phyloP scores from a whole-genome alignment of 1,140 invertebrate species.

The Drosophila carrolli region DNA sequence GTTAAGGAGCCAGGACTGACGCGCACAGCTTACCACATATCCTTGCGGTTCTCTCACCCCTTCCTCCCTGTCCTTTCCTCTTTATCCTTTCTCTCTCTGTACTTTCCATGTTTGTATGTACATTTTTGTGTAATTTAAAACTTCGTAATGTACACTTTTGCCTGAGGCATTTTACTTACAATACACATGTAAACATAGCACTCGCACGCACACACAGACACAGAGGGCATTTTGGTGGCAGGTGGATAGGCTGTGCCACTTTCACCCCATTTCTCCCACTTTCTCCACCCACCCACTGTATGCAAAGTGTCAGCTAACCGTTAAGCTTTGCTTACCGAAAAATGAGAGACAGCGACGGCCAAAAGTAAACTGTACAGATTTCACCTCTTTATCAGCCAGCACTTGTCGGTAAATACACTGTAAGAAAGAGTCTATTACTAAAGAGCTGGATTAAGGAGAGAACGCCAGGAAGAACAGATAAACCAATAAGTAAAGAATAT shows the following conservation, averaged over 20 bases:
- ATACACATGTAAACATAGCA: slow-evolving; percentile 67
- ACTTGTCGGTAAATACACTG: slow-evolving; percentile 14
- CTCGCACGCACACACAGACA: slow-evolving; percentile 33
- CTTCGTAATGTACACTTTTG: slow-evolving; percentile 81
- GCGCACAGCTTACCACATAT: slow-evolving; percentile 28
- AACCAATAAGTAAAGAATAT: no score
- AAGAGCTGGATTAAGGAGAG: no score
- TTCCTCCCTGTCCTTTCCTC: neutral
- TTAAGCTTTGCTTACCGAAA: slow-evolving; percentile 78
- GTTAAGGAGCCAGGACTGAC: slow-evolving; percentile 5
- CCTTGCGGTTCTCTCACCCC: slow-evolving; percentile 25
- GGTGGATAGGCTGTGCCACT: slow-evolving; percentile 27
- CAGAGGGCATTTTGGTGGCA: slow-evolving; percentile 28
- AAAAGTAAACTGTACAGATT: slow-evolving; percentile 75
- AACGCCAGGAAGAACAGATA: no score
- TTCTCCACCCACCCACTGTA: slow-evolving; percentile 25
- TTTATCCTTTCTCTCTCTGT: slow-evolving; percentile 8
- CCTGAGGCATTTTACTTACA: slow-evolving; percentile 76
- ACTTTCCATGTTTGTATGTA: slow-evolving; percentile 37
- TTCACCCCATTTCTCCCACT: neutral
- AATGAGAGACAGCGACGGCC: slow-evolving; percentile 31
- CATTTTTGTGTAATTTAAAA: slow-evolving; percentile 80
- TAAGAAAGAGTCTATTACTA: neutral
- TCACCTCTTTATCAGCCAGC: slow-evolving; percentile 52
- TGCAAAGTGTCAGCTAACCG: slow-evolving; percentile 75